Evolutionary conservation across 2,888 invertebrate genomes (phyloP).

Genomic region (Philonicus albiceps): DNA sequence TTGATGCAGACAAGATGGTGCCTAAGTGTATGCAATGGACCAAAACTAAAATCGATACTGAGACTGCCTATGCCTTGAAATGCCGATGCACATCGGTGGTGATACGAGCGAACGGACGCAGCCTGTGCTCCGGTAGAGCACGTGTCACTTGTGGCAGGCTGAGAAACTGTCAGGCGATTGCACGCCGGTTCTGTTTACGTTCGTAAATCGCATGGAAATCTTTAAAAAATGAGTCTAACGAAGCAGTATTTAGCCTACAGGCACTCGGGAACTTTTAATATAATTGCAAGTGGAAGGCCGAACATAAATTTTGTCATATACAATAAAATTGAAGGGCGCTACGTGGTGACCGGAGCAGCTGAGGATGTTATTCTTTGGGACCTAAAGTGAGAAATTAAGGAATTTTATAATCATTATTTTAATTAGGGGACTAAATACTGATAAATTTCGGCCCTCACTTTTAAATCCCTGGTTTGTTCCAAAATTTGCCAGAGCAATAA

Average conservation of each 20-base stretch:
- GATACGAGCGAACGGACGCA: not conserved
- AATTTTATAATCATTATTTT: not conserved
- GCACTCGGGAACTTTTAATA: conserved; percentile 84
- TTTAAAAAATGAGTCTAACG: conserved; percentile 78
- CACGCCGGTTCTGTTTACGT: not conserved
- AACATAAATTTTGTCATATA: conserved; percentile 82
- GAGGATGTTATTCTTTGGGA: conserved; percentile 97
- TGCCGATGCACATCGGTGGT: not conserved
- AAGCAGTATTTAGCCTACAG: conserved; percentile 93
- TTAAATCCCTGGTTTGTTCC: not conserved
- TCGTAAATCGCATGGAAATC: not conserved
- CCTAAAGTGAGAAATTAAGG: conserved; percentile 69
- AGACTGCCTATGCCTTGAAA: not conserved
- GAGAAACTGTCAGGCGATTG: not conserved
- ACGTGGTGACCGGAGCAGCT: conserved; percentile 89
- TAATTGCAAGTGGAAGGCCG: conserved; percentile 81
- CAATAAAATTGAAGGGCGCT: conserved; percentile 80
- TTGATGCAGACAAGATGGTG: conserved; percentile 18
- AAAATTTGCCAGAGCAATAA: not conserved
- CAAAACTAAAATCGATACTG: not conserved
- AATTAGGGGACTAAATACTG: not conserved
- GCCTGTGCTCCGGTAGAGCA: not conserved
- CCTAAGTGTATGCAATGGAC: conserved; percentile 27
- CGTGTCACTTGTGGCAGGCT: not conserved
- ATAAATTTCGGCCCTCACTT: not conserved